A percentile compares a stretch with the other conserved stretches of the same genome.
phyloP scores from a whole-genome alignment of 2,113 vertebrate genomes.

The Epinephelus fuscoguttatus region DNA sequence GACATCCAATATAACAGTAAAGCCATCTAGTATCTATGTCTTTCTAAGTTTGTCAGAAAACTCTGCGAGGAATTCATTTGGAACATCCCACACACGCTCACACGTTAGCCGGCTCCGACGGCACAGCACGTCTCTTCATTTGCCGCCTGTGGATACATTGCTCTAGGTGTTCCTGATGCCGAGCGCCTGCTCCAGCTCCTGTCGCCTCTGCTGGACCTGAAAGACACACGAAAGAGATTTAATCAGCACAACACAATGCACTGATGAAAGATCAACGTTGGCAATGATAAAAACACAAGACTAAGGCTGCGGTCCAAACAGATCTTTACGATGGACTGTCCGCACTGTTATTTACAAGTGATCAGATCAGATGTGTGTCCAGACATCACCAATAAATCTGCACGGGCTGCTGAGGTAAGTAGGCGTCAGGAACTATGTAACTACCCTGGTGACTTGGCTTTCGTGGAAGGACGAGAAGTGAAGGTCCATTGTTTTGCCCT shows the following conservation, averaged over 20 bases:
- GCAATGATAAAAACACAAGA: neutral
- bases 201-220: constrained; percentile 97
- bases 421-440: no score
- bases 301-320: no score
- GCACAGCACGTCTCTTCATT: constrained; percentile 10
- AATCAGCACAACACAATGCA: neutral
- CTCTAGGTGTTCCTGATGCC: constrained; percentile 95
- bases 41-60: constrained; percentile 50
- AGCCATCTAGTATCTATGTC: constrained; percentile 52
- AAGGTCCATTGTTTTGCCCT: no score
- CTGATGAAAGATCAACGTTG: neutral
- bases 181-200: constrained; percentile 98
- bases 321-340: no score
- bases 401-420: no score
- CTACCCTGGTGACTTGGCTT: no score
- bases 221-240: constrained; percentile 25
- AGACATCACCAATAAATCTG: no score
- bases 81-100: constrained; percentile 29
- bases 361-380: no score
- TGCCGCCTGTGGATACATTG: neutral
- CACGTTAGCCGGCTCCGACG: constrained; percentile 15
- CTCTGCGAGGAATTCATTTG: constrained; percentile 36
- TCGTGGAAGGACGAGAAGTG: no score
- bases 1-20: constrained; percentile 60
- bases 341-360: no score